These are phyloP conservation scores for Petrosia ficiformis DNA, from an alignment of 37 sponge, comb jelly and placozoan genomes.

Conservation along the genomic window DNA sequence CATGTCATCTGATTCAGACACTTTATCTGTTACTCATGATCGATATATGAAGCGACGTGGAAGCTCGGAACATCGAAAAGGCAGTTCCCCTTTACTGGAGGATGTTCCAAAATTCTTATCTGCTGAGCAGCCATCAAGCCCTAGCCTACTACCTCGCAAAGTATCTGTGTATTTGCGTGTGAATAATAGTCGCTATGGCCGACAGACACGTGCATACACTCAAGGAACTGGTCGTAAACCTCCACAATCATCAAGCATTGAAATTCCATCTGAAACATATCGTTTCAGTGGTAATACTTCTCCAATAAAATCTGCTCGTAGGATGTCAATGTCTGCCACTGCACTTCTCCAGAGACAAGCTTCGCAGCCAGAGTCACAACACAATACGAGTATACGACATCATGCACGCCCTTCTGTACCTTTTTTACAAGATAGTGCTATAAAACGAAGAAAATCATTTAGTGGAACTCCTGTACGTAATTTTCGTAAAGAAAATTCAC, in stretches of 20 bases:
- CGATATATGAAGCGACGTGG: background rate
- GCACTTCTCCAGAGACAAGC: background rate
- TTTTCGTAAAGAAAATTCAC: background rate
- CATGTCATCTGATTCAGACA: slow-evolving; percentile 25
- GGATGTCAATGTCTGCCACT: slow-evolving; percentile 8
- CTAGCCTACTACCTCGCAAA: background rate
- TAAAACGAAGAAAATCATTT: background rate
- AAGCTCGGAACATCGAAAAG: background rate
- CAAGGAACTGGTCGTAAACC: background rate
- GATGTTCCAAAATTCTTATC: slow-evolving; percentile 1
- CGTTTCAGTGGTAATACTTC: background rate
- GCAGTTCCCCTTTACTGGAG: background rate
- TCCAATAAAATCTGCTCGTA: background rate
- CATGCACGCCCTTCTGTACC: background rate
- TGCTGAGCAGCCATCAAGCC: background rate
- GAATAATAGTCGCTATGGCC: slow-evolving; percentile 8
- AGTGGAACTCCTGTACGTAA: background rate
- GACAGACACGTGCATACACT: background rate
- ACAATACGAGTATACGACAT: background rate
- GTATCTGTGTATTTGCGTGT: slow-evolving; percentile 44
- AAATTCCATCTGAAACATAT: background rate
- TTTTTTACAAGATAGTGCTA: background rate
- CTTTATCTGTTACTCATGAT: background rate
- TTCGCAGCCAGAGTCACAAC: background rate
- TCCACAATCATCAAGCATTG: background rate